Conservation (phyloP, 2,888 invertebrate genomes). For the Conomelus anceps region DNA sequence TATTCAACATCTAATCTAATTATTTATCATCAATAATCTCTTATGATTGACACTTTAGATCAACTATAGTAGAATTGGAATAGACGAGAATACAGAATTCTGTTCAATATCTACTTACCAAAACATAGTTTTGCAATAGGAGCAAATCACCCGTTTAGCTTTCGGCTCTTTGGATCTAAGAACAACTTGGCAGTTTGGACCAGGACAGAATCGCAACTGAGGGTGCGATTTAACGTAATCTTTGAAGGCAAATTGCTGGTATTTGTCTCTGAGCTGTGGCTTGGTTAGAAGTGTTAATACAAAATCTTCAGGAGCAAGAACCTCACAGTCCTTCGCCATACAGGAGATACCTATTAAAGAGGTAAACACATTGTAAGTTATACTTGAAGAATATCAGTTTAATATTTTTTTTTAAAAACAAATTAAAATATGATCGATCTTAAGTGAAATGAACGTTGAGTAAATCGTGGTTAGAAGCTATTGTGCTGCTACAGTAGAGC, state of each 20-base stretch:
- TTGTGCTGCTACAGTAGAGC: no score
- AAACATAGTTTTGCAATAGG: slow-evolving; percentile 79
- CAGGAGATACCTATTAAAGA: slow-evolving; percentile 76
- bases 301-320: slow-evolving; percentile 94
- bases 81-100: no score
- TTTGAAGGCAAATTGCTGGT: slow-evolving; percentile 91
- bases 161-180: slow-evolving; percentile 74
- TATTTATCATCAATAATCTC: background rate
- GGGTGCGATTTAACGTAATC: slow-evolving; percentile 95
- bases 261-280: slow-evolving; percentile 79
- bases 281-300: slow-evolving; percentile 78
- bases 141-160: slow-evolving; percentile 83
- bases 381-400: no score
- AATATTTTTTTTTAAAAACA: no score
- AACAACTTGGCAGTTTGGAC: slow-evolving; percentile 89
- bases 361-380: no score
- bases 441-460: no score
- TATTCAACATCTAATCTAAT: no score
- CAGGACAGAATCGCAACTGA: slow-evolving; percentile 86
- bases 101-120: slow-evolving; percentile 55
- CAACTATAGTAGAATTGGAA: no score
- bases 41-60: no score
- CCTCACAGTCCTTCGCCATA: slow-evolving; percentile 92
- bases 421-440: no score
- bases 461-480: no score